Percentiles rank a stretch among this genome's conserved stretches.
phyloP scores from a whole-genome alignment of 2,888 invertebrate genomes.

The Hypselothyrea guttata region DNA sequence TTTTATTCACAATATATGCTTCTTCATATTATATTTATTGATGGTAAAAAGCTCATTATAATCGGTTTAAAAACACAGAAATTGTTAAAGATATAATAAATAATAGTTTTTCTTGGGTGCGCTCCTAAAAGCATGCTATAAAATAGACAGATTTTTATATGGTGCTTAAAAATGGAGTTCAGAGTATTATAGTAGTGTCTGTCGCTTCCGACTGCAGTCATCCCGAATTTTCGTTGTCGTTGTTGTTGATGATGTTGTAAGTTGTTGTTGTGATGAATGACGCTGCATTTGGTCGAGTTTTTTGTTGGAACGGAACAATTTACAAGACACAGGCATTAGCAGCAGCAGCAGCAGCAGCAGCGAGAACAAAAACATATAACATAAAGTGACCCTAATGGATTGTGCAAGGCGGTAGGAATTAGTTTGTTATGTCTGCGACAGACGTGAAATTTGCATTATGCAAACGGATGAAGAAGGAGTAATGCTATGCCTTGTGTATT shows the following conservation, averaged over 20 bases:
- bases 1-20: too few relatives aligned
- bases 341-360: conserved; percentile 23
- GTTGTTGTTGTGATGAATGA: conserved; percentile 73
- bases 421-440: conserved; percentile 57
- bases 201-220: conserved; percentile 2
- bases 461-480: neutral
- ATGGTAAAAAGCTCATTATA: too few relatives aligned
- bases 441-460: conserved; percentile 17
- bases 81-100: too few relatives aligned
- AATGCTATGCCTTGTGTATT: conserved; percentile 6
- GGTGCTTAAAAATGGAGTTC: too few relatives aligned
- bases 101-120: too few relatives aligned
- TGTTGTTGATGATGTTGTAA: conserved; percentile 40
- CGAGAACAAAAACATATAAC: conserved; percentile 33
- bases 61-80: too few relatives aligned
- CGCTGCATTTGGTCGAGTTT: conserved; percentile 69
- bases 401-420: conserved; percentile 56
- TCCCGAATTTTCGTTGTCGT: conserved; percentile 16
- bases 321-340: conserved; percentile 68
- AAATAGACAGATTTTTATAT: too few relatives aligned
- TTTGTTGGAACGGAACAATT: conserved; percentile 59
- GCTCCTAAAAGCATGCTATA: too few relatives aligned
- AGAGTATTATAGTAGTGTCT: too few relatives aligned
- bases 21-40: too few relatives aligned
- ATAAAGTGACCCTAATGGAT: conserved; percentile 71